A percentile compares a stretch with the other conserved stretches of the same genome.
Evolutionary conservation across 2,888 invertebrate species (phyloP).

Genomic region (Capitulum mitella): DNA sequence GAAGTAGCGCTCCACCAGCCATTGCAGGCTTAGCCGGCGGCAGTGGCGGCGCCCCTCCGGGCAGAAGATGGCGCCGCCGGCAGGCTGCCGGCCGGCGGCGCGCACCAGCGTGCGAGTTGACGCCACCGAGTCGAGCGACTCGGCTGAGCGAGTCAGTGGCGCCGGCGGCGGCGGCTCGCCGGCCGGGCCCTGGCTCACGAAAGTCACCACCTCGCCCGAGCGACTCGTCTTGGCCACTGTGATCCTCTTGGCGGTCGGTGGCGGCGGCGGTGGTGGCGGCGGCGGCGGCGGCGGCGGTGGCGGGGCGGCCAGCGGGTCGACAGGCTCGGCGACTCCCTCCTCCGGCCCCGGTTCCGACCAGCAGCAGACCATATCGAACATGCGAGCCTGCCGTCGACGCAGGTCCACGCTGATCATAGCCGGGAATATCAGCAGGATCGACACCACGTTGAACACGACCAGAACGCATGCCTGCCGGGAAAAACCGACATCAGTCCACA

Average conservation of each 20-base stretch:
- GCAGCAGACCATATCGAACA: conserved; percentile 76
- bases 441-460: conserved; percentile 77
- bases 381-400: conserved; percentile 57
- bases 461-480: conserved; percentile 77
- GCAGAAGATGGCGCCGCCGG: not conserved
- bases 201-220: not conserved
- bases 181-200: not conserved
- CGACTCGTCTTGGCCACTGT: not conserved
- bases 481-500: no score
- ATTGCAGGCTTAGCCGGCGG: conserved; percentile 5
- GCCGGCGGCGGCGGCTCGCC: not conserved
- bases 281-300: not conserved
- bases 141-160: not conserved
- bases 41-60: conserved; percentile 4
- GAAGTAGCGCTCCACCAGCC: conserved; percentile 16
- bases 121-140: conserved; percentile 5
- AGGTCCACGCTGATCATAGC: conserved; percentile 88
- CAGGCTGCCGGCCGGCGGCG: not conserved
- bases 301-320: not conserved
- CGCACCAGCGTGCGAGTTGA: conserved; percentile 6
- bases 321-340: not conserved
- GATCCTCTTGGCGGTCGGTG: not conserved
- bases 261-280: not conserved
- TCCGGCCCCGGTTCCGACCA: conserved; percentile 31
- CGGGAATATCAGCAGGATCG: conserved; percentile 83